Base-by-base conservation (phyloP, 2,888 invertebrate genomes). In the Prenolepis imparis region DNA sequence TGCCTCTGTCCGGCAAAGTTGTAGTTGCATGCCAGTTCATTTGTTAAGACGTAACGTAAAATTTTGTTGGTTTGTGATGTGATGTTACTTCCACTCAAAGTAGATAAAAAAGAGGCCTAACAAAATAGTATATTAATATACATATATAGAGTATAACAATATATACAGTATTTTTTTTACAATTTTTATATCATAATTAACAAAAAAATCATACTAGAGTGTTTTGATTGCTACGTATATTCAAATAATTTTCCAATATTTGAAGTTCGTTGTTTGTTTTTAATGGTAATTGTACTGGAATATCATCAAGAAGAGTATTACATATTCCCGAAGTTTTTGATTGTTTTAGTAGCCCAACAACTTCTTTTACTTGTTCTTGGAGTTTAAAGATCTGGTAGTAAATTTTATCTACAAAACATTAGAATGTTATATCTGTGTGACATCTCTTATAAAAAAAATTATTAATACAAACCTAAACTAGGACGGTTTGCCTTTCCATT, bases 401-500 rank as follows among this genome's bases (percentile, higher is more conserved):
- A 64, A 41, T 21, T 41, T 39, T 1, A 64, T 12, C 64, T 64
- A 59, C n/a, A 64, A 64, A 64, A 64, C 18, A 64, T 64, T 15
- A 64, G 15, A 64, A 41, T 36, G 36, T 36, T 5, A 36, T 64
- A 36, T n/a, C 18, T 24, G n/a, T 28, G 3, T 64, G n/a, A 64
- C 12, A 39, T 21, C 15, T 36, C 9, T 64, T 9, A 64, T 64
- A 63, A 64, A 3, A 39, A n/a, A 11, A 64, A 21, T 11, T 64
- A 64, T 64, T 64, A 4, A 39, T 64, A 64, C 39, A 64, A 64
- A 64, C 21, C 64, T 64, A 64, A 64, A 2, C 1, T 64, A 39
- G 1, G 39, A 64, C 4, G 8, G 39, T 39, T 36, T 21, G 63
- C 36, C 36, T 63, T n/a, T 63, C 4, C n/a, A 36, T 36, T 63